Percentiles rank a stretch among this genome's conserved stretches.
Evolutionary conservation across 1,140 invertebrate genomes (phyloP).

Genomic region (Riptortus pedestris): DNA sequence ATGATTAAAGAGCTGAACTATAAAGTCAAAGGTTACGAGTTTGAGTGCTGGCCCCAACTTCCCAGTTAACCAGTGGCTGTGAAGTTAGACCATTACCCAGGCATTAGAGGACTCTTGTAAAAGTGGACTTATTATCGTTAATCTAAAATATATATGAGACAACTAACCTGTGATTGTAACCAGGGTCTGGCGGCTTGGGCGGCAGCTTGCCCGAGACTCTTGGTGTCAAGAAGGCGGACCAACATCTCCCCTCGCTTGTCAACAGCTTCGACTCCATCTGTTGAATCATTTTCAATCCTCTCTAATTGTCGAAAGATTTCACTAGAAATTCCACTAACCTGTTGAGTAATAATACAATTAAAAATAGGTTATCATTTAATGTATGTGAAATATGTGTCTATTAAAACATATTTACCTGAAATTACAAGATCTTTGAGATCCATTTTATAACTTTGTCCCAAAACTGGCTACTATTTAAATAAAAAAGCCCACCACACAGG

Average conservation of each 20-base stretch:
- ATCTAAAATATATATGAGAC: too few species aligned
- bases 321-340: slow-evolving; percentile 86
- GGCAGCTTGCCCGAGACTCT: slow-evolving; percentile 70
- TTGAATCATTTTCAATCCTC: slow-evolving; percentile 86
- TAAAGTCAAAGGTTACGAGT: too few species aligned
- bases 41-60: too few species aligned
- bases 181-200: slow-evolving; percentile 74
- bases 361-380: not conserved
- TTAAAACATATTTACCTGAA: not conserved
- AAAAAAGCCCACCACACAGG: too few species aligned
- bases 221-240: slow-evolving; percentile 74
- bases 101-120: too few species aligned
- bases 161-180: slow-evolving; percentile 54
- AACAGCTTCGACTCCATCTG: slow-evolving; percentile 79
- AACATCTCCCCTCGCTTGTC: slow-evolving; percentile 89
- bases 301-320: slow-evolving; percentile 95
- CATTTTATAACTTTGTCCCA: too few species aligned
- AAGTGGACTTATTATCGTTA: too few species aligned
- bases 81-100: too few species aligned
- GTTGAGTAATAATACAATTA: slow-evolving; percentile 34
- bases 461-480: too few species aligned
- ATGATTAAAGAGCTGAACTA: too few species aligned
- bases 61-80: too few species aligned
- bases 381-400: not conserved
- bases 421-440: too few species aligned